phyloP scores from a whole-genome alignment of 2,888 invertebrate genomes.

The Andrena flavipes region DNA sequence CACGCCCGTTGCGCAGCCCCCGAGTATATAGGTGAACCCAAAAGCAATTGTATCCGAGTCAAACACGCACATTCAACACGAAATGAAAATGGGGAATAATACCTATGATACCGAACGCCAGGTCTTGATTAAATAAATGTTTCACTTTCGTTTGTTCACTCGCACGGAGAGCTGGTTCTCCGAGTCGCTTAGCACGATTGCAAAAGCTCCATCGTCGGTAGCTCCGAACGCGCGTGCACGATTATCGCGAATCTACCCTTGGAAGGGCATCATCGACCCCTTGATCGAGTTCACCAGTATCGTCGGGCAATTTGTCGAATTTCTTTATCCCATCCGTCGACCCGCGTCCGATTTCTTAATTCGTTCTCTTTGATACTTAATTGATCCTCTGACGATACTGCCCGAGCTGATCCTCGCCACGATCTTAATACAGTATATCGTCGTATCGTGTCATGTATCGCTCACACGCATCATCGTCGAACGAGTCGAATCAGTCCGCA shows the following conservation, averaged over 20 bases:
- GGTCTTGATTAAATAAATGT: constrained; percentile 64
- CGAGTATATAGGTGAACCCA: constrained; percentile 58
- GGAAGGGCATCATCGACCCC: constrained; percentile 2
- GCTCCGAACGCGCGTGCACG: constrained; percentile 29
- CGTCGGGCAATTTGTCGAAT: constrained; percentile 19
- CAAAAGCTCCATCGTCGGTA: constrained; percentile 7
- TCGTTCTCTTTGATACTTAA: constrained; percentile 26
- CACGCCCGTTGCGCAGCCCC: constrained; percentile 66
- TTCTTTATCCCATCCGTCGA: constrained; percentile 5
- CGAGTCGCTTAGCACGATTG: constrained; percentile 30
- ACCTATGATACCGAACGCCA: constrained; percentile 49
- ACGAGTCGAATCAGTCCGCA: background rate
- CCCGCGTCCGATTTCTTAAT: background rate
- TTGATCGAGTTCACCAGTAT: constrained; percentile 32
- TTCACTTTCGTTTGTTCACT: constrained; percentile 70
- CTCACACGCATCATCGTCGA: background rate
- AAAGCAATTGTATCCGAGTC: constrained; percentile 72
- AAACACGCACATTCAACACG: constrained; percentile 81
- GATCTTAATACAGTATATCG: constrained; percentile 1
- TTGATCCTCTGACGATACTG: constrained; percentile 9
- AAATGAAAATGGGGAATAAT: constrained; percentile 44
- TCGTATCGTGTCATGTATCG: background rate
- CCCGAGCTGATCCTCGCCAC: constrained; percentile 12
- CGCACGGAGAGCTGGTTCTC: constrained; percentile 52
- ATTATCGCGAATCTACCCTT: constrained; percentile 17